These are phyloP conservation scores for Ashinkailepas kermadecensis DNA, from an alignment of 2,888 invertebrate species.

Conservation along the genomic window DNA sequence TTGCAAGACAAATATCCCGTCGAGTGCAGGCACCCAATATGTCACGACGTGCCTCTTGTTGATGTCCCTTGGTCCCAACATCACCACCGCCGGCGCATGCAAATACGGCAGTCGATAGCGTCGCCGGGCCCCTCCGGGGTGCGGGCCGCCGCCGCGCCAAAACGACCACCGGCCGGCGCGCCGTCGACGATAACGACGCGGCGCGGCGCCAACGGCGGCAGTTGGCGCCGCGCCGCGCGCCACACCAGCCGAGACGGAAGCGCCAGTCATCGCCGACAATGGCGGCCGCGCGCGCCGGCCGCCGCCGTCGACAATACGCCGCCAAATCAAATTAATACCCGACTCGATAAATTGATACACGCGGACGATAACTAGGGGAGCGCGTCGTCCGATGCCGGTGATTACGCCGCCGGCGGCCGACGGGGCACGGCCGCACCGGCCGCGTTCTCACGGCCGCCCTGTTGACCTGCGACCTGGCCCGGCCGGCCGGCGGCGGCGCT, in stretches of 20 bases:
- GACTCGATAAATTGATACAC: conserved; percentile 18
- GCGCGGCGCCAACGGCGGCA: neutral
- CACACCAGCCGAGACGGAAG: neutral
- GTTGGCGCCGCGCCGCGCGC: neutral
- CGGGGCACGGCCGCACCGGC: neutral
- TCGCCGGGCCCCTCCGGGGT: neutral
- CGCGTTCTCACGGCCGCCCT: neutral
- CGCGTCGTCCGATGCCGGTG: neutral
- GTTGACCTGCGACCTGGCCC: neutral
- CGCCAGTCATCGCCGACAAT: neutral
- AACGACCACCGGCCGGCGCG: neutral
- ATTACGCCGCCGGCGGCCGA: neutral
- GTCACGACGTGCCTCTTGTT: too few species aligned
- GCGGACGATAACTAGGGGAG: neutral
- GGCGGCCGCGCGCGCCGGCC: neutral
- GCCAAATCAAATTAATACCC: conserved; percentile 20
- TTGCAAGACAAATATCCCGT: too few species aligned
- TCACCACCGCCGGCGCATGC: neutral
- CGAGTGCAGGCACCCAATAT: too few species aligned
- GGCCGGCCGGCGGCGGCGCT: neutral
- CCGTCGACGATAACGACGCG: neutral
- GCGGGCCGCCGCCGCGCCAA: neutral
- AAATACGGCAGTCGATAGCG: neutral
- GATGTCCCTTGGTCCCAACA: too few species aligned
- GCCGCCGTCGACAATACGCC: conserved; percentile 8